These are phyloP conservation scores for Hoplias malabaricus DNA, from an alignment of 2,113 vertebrate species.

Conservation along the genomic window DNA sequence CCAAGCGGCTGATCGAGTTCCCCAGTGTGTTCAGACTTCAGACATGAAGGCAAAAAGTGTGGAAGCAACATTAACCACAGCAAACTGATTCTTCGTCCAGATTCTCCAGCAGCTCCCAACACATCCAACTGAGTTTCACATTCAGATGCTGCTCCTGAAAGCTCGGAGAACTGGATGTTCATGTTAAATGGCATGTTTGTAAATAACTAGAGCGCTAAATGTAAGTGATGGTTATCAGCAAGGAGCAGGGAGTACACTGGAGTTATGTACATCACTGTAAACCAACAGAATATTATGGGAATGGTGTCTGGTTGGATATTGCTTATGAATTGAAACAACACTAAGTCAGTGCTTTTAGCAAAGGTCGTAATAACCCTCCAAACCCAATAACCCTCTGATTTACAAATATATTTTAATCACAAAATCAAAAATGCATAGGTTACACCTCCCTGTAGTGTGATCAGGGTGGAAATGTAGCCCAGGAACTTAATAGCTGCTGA, in stretches of 20 bases:
- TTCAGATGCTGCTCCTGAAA: too few relatives aligned
- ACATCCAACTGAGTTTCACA: not conserved
- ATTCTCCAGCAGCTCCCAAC: not conserved
- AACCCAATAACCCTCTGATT: not conserved
- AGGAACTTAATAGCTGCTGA: not conserved
- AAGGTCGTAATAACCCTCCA: too few relatives aligned
- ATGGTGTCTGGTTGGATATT: too few relatives aligned
- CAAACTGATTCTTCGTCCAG: not conserved
- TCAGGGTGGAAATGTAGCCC: not conserved
- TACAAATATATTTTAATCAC: not conserved
- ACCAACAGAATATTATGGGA: not conserved
- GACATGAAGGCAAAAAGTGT: too few relatives aligned
- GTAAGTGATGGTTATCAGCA: not conserved
- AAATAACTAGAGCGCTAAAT: not conserved
- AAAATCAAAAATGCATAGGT: not conserved
- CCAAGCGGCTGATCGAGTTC: conserved; percentile 23
- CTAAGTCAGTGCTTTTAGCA: not conserved
- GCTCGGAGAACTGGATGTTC: too few relatives aligned
- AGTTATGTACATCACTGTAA: not conserved
- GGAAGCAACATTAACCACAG: not conserved
- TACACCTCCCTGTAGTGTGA: not conserved
- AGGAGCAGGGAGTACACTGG: not conserved
- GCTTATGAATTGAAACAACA: not conserved
- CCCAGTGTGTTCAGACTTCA: not conserved
- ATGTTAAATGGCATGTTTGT: not conserved